Percentiles rank a stretch among this genome's conserved stretches.
Evolutionary conservation across 2,797 vertebrate genomes (phyloP).

Genomic region (Luscinia luscinia): DNA sequence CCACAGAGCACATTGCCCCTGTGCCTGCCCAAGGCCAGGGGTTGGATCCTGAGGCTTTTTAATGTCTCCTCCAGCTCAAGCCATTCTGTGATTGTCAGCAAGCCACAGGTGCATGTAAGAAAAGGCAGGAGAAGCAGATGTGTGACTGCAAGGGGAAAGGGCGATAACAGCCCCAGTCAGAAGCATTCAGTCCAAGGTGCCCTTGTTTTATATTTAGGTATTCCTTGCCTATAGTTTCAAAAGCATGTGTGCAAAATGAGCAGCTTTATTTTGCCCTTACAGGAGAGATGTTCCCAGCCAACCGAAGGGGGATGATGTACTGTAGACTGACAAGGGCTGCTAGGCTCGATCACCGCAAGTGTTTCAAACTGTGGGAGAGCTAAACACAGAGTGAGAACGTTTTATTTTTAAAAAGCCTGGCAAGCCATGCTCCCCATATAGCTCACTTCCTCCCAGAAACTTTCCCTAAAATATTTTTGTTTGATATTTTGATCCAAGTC

Average conservation of each 20-base stretch:
- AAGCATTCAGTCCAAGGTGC: slow-evolving; percentile 27
- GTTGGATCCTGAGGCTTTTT: neutral
- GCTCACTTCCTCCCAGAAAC: slow-evolving; percentile 65
- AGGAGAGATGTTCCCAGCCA: slow-evolving; percentile 53
- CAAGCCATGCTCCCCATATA: slow-evolving; percentile 62
- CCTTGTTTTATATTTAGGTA: slow-evolving; percentile 70
- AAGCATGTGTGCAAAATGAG: slow-evolving; percentile 50
- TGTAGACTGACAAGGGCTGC: slow-evolving; percentile 67
- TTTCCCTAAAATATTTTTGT: slow-evolving; percentile 70
- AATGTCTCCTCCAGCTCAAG: neutral
- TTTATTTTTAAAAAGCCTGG: slow-evolving; percentile 72
- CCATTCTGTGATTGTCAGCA: neutral
- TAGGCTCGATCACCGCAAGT: slow-evolving; percentile 45
- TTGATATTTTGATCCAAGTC: slow-evolving; percentile 70
- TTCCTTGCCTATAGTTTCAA: slow-evolving; percentile 56
- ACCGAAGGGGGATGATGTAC: slow-evolving; percentile 60
- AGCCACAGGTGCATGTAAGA: slow-evolving; percentile 1
- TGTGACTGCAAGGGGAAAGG: neutral
- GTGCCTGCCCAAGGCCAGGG: neutral
- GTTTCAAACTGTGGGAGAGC: slow-evolving; percentile 62
- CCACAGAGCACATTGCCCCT: neutral
- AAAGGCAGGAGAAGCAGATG: slow-evolving; percentile 13
- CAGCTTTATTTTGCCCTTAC: slow-evolving; percentile 62
- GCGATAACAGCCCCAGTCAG: neutral
- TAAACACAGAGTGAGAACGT: slow-evolving; percentile 65